Evolutionary conservation across 1,140 invertebrate genomes (phyloP).

Genomic region (Leptopilina boulardi): DNA sequence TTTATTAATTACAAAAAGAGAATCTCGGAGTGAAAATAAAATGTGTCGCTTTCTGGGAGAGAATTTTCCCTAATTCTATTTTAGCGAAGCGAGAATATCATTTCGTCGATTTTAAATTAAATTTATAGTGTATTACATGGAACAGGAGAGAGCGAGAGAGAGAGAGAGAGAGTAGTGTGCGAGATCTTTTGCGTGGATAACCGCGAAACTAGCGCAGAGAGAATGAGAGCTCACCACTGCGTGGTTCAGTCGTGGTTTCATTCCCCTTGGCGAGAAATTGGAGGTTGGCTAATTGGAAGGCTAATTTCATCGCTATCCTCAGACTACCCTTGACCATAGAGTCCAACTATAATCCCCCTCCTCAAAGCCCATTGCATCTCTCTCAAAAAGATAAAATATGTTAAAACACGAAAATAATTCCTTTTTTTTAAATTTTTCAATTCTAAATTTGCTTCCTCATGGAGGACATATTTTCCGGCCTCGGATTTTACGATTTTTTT

Average conservation of each 20-base stretch:
- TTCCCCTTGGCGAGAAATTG: constrained; percentile 17
- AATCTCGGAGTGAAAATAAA: too few species aligned
- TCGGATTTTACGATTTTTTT: too few species aligned
- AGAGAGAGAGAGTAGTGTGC: neutral
- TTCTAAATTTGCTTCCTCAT: too few species aligned
- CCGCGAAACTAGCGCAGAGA: neutral
- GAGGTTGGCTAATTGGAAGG: constrained; percentile 20
- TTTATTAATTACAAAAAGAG: too few species aligned
- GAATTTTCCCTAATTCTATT: neutral
- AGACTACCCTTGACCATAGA: neutral
- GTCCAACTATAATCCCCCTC: constrained; percentile 1
- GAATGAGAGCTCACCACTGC: constrained; percentile 21
- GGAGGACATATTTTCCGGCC: too few species aligned
- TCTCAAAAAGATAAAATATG: neutral
- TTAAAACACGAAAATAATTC: too few species aligned
- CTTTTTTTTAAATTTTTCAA: too few species aligned
- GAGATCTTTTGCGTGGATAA: constrained; percentile 11
- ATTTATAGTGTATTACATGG: neutral
- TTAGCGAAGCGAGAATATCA: neutral
- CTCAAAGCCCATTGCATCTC: neutral
- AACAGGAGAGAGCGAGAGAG: neutral
- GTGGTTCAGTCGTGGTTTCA: constrained; percentile 19
- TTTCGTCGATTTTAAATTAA: neutral
- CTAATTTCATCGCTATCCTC: constrained; percentile 18
- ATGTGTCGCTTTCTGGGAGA: too few species aligned